Base-by-base conservation (phyloP, 1,140 invertebrate species). In the Tribolium castaneum region DNA sequence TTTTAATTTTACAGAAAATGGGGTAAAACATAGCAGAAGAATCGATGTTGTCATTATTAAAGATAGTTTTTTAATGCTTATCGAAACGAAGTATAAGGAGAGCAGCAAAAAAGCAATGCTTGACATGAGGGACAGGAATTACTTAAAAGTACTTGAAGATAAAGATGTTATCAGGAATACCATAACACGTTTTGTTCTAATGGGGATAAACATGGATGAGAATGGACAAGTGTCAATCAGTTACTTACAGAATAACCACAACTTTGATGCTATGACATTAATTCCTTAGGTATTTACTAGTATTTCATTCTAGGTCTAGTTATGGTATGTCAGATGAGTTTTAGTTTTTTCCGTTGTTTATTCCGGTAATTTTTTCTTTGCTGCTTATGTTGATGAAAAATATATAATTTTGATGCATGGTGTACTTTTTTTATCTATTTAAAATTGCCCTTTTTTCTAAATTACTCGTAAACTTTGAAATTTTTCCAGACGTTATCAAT, bases 151-250 rank as follows among this genome's bases (percentile, higher is more conserved):
- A 16, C 52, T 71, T 45, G 13, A 71, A 71, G 13, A 35, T 50
- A 71, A 50, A 71, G n/a, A 12, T 71, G 50, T 71, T 50, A 49
- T 71, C 70, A 35, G 35, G 6, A 25, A 3, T 49, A 39, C 9
- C 49, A 14, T 73, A 73, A 73, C 3, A 52, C 71, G 19, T 54
- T 73, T 2, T 1, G 71, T 73, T n/a, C 45, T 73, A 73, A 52
- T 73, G 49, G 49, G 71, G 71, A 73, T 73, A 2, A 73, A 51
- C 49, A 52, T 73, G 14, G 71, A 73, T 73, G 71, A 73, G n/a
- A 73, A 73, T 73, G 50, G 49, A 51, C 35, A 73, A 49, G 22
- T 73, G 70, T 73, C 49, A 73, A 73, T 73, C 25, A n/a, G 49
- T 73, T 51, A 73, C 16, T 52, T 73, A 52, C 71, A 73, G 16